Evolutionary conservation across 2,888 invertebrate genomes (phyloP).

Genomic region (Tiliacea aurago): DNA sequence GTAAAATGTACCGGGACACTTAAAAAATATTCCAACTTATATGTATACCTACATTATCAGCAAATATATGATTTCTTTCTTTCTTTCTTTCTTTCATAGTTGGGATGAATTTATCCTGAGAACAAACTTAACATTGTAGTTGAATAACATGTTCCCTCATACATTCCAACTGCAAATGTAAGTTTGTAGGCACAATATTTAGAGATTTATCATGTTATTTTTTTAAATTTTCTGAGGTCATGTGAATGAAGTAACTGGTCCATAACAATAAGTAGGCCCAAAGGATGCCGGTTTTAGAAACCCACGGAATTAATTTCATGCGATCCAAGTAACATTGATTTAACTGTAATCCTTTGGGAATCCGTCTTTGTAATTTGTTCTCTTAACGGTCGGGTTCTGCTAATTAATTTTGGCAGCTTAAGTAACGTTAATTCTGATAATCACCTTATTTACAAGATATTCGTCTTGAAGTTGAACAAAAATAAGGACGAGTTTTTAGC

Average conservation of each 20-base stretch:
- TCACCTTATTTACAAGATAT: conserved; percentile 15
- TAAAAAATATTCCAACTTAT: no score
- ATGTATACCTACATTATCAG: no score
- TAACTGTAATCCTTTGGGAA: conserved; percentile 53
- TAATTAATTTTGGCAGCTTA: conserved; percentile 47
- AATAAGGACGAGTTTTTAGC: conserved; percentile 17
- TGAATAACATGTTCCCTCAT: no score
- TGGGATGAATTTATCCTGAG: no score
- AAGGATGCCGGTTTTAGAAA: conserved; percentile 22
- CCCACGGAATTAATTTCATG: conserved; percentile 55
- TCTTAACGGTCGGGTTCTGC: conserved; percentile 30
- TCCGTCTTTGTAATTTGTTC: conserved; percentile 52
- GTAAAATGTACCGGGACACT: no score
- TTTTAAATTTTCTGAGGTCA: conserved; percentile 49
- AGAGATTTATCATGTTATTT: no score
- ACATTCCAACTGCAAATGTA: no score
- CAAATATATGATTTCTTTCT: no score
- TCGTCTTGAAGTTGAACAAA: conserved; percentile 5
- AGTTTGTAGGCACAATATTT: no score
- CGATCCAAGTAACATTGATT: conserved; percentile 51
- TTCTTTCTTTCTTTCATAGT: no score
- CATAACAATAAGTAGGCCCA: conserved; percentile 55
- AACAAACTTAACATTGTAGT: no score
- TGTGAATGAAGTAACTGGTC: conserved; percentile 53
- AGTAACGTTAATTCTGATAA: neutral